Conservation (phyloP, 2,113 vertebrate genomes). For the Pluvianellus socialis region DNA sequence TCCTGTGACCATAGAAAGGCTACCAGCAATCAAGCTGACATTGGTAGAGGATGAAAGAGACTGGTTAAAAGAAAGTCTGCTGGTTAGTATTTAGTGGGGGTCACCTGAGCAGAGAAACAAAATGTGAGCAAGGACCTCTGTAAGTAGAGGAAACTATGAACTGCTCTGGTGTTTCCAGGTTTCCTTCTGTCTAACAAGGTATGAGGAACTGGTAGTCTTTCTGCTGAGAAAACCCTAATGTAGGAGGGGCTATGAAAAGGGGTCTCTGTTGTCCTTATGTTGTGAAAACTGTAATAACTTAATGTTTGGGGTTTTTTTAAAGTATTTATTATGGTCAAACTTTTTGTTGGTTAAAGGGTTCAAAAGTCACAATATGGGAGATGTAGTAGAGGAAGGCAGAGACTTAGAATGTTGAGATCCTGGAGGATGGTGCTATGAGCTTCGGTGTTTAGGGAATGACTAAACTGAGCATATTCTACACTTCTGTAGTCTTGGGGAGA, state of each 20-base stretch:
- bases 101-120: fast-evolving
- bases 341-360: background rate
- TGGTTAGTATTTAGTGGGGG: background rate
- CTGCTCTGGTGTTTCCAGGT: background rate
- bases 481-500: background rate
- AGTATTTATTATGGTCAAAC: background rate
- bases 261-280: fast-evolving
- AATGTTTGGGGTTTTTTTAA: background rate
- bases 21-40: background rate
- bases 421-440: background rate
- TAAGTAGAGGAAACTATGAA: fast-evolving
- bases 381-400: background rate
- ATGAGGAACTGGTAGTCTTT: background rate
- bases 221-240: fast-evolving
- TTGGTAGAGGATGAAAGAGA: background rate
- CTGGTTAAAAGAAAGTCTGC: background rate
- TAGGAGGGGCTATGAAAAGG: background rate
- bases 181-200: background rate
- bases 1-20: background rate
- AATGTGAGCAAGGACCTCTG: background rate
- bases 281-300: background rate
- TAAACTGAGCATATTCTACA: background rate
- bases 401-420: background rate
- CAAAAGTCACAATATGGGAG: background rate
- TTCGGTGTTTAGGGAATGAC: background rate